Percentiles rank a stretch among this genome's conserved stretches.
Conservation (phyloP, 2,797 vertebrate genomes). For the Lerista edwardsae region DNA sequence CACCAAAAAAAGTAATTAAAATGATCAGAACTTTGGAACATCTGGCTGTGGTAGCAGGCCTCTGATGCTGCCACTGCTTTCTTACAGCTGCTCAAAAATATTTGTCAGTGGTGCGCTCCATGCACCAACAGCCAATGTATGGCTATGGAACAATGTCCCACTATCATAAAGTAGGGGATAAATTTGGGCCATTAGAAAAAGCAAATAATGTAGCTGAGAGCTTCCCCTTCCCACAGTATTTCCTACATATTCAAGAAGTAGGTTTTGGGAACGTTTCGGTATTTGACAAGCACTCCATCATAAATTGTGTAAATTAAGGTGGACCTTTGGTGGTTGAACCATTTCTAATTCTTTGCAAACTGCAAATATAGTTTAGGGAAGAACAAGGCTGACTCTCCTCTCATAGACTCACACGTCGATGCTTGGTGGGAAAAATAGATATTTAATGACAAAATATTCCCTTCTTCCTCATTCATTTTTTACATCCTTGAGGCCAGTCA, state of each 20-base stretch:
- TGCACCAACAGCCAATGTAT: no score
- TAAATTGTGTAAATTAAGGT: conserved; percentile 26
- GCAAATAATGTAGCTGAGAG: neutral
- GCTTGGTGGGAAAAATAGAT: conserved; percentile 4
- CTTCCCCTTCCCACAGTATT: neutral
- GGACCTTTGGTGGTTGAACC: conserved; percentile 1
- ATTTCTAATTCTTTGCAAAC: conserved; percentile 44
- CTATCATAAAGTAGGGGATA: no score
- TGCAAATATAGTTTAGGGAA: conserved; percentile 25
- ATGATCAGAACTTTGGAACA: neutral
- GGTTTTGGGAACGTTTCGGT: neutral
- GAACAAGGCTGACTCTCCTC: neutral
- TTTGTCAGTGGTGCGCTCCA: no score
- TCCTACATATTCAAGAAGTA: neutral
- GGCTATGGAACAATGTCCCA: no score
- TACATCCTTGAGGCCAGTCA: conserved; percentile 16
- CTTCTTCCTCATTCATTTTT: conserved; percentile 24
- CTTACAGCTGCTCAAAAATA: no score
- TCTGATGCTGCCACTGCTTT: no score
- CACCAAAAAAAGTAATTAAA: neutral
- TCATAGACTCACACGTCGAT: neutral
- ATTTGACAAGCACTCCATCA: neutral
- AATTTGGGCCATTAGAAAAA: neutral
- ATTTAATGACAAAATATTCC: conserved; percentile 18
- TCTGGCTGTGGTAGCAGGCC: no score